A percentile compares a stretch with the other conserved stretches of the same genome.
Evolutionary conservation across 2,888 invertebrate species (phyloP).

Genomic region (Epirrhoe alternata): DNA sequence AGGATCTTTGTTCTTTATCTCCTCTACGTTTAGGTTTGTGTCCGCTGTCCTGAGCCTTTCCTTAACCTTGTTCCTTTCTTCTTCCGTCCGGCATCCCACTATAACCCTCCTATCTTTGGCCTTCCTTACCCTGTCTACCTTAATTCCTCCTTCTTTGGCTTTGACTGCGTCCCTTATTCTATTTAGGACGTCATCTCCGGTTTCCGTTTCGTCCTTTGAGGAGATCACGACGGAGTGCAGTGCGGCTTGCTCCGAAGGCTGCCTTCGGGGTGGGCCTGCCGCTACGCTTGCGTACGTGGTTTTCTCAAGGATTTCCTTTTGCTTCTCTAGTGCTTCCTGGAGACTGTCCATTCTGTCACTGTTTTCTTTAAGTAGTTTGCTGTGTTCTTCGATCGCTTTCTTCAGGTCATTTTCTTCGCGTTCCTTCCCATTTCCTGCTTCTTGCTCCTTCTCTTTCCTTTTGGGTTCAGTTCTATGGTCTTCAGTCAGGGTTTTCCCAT

Average conservation of each 20-base stretch:
- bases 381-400: background rate
- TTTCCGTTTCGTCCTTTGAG: constrained; percentile 19
- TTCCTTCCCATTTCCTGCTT: too few species aligned
- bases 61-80: background rate
- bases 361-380: background rate
- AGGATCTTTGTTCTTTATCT: too few species aligned
- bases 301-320: background rate
- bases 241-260: background rate
- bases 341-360: background rate
- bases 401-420: background rate
- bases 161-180: constrained; percentile 22
- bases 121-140: background rate
- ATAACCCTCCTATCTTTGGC: background rate
- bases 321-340: background rate
- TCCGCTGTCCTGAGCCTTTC: background rate
- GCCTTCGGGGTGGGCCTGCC: background rate
- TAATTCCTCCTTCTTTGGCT: constrained; percentile 23
- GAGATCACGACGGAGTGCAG: constrained; percentile 30
- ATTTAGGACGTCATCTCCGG: constrained; percentile 24
- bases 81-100: background rate
- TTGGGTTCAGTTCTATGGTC: too few species aligned
- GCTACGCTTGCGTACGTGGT: background rate
- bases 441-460: background rate
- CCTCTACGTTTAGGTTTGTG: too few species aligned
- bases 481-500: too few species aligned